phyloP scores from a whole-genome alignment of 2,888 invertebrate genomes.

The Heliconius cydno region DNA sequence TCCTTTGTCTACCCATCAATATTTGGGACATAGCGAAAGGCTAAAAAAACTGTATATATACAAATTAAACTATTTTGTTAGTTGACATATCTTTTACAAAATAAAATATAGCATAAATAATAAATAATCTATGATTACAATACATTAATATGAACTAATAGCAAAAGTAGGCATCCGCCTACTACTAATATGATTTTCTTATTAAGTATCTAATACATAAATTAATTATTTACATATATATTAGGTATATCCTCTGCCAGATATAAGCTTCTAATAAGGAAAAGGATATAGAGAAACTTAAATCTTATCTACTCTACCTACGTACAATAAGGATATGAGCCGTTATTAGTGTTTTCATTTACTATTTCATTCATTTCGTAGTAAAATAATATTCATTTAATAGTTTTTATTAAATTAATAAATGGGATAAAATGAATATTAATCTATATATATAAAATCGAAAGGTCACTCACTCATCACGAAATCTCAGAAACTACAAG shows the following conservation, averaged over 20 bases:
- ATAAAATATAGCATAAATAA: background rate
- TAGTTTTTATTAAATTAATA: background rate
- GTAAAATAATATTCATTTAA: background rate
- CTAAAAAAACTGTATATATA: too few relatives aligned
- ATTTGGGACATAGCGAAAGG: too few relatives aligned
- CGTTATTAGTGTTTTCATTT: background rate
- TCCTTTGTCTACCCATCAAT: too few relatives aligned
- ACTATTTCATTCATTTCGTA: background rate
- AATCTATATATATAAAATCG: too few relatives aligned
- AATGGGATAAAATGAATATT: too few relatives aligned
- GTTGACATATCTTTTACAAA: background rate
- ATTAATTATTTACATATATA: slow-evolving; percentile 7
- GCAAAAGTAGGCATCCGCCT: background rate
- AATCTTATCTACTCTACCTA: background rate
- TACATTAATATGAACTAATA: background rate
- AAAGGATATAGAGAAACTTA: slow-evolving; percentile 8
- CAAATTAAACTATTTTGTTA: too few relatives aligned
- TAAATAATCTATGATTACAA: background rate
- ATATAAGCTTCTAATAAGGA: slow-evolving; percentile 17
- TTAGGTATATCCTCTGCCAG: background rate
- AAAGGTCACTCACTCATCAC: too few relatives aligned
- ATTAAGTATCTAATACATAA: background rate
- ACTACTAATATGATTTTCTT: slow-evolving; percentile 1
- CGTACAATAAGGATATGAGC: background rate
- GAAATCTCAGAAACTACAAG: too few relatives aligned